phyloP scores from a whole-genome alignment of 1,140 invertebrate species.

The Drosophila chauvacae region DNA sequence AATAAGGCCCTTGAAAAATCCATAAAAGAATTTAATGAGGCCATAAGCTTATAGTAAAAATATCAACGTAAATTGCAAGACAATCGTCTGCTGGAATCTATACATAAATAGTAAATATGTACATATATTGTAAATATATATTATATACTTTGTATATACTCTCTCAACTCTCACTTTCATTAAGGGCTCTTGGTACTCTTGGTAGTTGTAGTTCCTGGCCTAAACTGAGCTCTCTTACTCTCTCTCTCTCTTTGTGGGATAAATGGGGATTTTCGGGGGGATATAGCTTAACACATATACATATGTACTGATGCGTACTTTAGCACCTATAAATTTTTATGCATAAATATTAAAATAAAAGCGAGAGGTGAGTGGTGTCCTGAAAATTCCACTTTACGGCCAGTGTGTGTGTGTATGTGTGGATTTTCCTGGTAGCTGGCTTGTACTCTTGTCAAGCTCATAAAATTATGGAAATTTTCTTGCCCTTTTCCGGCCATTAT shows the following conservation, averaged over 20 bases:
- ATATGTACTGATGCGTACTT: constrained; percentile 75
- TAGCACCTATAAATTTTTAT: constrained; percentile 80
- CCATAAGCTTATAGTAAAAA: neutral
- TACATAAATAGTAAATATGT: neutral
- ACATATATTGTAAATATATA: neutral
- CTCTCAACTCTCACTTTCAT: neutral
- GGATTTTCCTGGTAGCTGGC: neutral
- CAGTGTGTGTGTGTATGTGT: constrained; percentile 25
- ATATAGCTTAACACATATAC: constrained; percentile 24
- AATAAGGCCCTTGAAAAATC: neutral
- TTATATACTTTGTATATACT: neutral
- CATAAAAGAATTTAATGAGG: constrained; percentile 13
- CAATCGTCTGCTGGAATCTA: neutral
- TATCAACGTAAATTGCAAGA: neutral
- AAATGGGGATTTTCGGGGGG: constrained; percentile 17
- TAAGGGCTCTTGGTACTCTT: neutral
- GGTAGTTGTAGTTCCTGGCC: neutral
- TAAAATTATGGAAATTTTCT: constrained; percentile 81
- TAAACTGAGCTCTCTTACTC: neutral
- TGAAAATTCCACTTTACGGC: constrained; percentile 69
- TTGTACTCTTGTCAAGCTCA: constrained; percentile 60
- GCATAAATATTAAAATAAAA: constrained; percentile 74
- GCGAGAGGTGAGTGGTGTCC: constrained; percentile 36
- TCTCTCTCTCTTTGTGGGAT: neutral
- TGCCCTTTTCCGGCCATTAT: constrained; percentile 71